These are phyloP conservation scores for Oscheius sp. DNA, from an alignment of 1,140 invertebrate genomes.

Conservation along the genomic window DNA sequence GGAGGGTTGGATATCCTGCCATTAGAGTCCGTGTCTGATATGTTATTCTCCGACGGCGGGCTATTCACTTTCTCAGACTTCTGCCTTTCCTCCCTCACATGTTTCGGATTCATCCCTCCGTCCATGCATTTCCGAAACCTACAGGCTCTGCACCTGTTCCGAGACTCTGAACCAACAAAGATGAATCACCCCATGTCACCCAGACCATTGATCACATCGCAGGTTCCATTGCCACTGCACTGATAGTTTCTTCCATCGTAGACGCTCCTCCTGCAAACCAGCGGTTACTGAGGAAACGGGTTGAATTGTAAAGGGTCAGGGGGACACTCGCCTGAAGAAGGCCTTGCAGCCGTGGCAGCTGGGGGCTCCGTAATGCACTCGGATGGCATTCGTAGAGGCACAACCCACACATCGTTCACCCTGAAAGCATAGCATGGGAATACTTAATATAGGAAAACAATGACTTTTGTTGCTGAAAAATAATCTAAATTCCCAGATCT, in stretches of 20 bases:
- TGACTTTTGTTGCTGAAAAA: not conserved
- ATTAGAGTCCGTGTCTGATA: too few species aligned
- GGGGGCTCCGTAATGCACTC: constrained; percentile 36
- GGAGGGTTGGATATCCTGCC: too few species aligned
- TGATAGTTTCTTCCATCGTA: constrained; percentile 19
- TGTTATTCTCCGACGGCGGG: not conserved
- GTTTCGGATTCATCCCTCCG: constrained; percentile 40
- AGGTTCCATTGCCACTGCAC: constrained; percentile 13
- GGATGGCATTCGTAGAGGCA: constrained; percentile 27
- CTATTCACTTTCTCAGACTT: not conserved
- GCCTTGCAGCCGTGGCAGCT: constrained; percentile 39
- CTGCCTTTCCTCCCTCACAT: constrained; percentile 26
- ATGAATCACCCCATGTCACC: not conserved
- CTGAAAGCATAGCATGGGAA: constrained; percentile 8
- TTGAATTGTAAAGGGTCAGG: too few species aligned
- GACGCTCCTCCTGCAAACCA: constrained; percentile 11
- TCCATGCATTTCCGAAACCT: constrained; percentile 32
- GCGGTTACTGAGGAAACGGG: not conserved
- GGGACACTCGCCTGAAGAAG: constrained; percentile 25
- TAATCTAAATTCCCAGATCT: not conserved
- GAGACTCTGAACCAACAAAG: constrained; percentile 23
- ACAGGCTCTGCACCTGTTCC: constrained; percentile 32
- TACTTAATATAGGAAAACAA: not conserved
- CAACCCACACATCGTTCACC: constrained; percentile 34
- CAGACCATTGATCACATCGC: constrained; percentile 30